These are phyloP conservation scores for Oxygymnocypris stewartii DNA, from an alignment of 2,113 vertebrate genomes.

Conservation along the genomic window DNA sequence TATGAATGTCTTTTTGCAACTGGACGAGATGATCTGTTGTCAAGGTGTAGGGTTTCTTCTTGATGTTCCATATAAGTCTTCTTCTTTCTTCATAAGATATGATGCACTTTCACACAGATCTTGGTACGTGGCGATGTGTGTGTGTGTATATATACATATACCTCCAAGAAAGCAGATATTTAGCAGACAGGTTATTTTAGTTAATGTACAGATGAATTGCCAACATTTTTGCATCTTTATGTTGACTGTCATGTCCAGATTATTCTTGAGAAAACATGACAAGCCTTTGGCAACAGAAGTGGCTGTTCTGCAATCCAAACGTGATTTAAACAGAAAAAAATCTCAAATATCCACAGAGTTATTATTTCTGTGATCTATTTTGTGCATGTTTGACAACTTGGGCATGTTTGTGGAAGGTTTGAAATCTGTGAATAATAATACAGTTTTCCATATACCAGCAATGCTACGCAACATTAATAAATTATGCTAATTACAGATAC, in stretches of 20 bases:
- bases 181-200: not conserved
- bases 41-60: no score
- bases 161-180: not conserved
- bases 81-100: no score
- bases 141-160: not conserved
- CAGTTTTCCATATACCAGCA: not conserved
- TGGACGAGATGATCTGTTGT: no score
- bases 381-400: no score
- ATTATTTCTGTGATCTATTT: no score
- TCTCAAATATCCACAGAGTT: no score
- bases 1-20: no score
- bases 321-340: not conserved
- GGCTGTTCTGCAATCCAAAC: not conserved
- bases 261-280: not conserved
- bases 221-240: not conserved
- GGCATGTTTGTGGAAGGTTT: not conserved
- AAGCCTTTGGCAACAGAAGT: not conserved
- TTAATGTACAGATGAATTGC: not conserved
- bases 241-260: not conserved
- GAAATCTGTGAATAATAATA: not conserved
- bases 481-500: not conserved
- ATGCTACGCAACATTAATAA: not conserved
- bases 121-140: no score
- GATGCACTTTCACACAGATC: no score
- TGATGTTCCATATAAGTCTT: no score